Percentiles rank a stretch among this genome's conserved stretches.
These are phyloP conservation scores for Neolamprologus hecqui DNA, from an alignment of 2,113 vertebrate genomes.

Conservation along the genomic window DNA sequence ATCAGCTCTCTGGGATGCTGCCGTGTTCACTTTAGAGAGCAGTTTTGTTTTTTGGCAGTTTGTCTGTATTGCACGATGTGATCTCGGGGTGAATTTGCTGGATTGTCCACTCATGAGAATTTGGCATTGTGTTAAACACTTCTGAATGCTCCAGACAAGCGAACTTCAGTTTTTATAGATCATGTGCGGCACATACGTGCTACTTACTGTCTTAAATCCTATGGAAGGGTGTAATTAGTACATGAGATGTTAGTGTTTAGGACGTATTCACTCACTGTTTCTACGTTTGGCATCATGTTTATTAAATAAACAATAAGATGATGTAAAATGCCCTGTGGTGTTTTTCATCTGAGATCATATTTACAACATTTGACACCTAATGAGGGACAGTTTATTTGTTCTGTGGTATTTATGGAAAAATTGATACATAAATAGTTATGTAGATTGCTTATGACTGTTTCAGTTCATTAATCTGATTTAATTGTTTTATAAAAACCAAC, in stretches of 20 bases:
- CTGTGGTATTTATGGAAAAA: too few species aligned
- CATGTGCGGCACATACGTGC: neutral
- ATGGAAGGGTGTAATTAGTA: neutral
- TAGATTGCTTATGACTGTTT: neutral
- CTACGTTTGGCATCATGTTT: neutral
- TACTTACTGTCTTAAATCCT: neutral
- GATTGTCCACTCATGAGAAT: neutral
- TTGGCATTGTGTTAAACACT: neutral
- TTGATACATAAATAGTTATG: neutral
- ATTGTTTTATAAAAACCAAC: neutral
- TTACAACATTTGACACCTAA: neutral
- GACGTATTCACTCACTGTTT: neutral
- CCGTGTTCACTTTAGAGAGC: neutral
- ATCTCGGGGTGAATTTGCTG: neutral
- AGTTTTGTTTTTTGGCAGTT: neutral
- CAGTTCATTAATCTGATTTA: neutral
- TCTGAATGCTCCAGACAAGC: neutral
- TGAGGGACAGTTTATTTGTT: neutral
- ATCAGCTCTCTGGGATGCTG: neutral
- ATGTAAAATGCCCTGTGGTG: neutral
- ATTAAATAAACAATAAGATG: neutral
- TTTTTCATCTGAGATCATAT: neutral
- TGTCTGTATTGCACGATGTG: neutral
- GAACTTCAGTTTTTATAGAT: neutral
- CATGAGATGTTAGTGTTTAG: neutral